Evolutionary conservation across 1,140 invertebrate genomes (phyloP), one percentile per base, ranked within the genome.

Genomic region (Sogatella furcifera): DNA sequence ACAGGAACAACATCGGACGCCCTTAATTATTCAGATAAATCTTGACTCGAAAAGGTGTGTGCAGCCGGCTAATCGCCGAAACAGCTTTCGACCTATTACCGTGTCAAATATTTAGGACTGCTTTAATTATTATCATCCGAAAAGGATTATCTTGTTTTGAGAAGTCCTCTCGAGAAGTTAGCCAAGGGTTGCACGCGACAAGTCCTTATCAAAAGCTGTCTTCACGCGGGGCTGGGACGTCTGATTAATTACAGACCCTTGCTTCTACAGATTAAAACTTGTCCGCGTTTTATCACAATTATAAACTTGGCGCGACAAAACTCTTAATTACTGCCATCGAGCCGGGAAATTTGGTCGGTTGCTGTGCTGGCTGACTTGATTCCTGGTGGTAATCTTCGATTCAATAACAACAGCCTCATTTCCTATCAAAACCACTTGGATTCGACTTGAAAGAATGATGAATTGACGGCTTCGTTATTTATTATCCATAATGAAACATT

Each of bases 81-180:
- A 49, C 34, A 10, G 34, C 34, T 6, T 49, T 22, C 15, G 46
- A 22, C 3, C 46, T 49, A 49, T 49, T 49, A 49, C 15, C 46
- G 46, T 49, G 46, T 49, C 46, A 49, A 49, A 49, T 49, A 49
- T 49, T 49, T 49, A 49, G 46, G 21, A 49, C 46, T 10, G 46
- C 46, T 49, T 49, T 49, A 49, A 49, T 49, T 15, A 31, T 31
- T 31, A 38, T 38, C 34, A 49, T 49, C 46, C 46, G 14, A 49
- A 49, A 22, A 49, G 46, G 46, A 22, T 49, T 49, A 49, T 49
- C 46, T 49, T 49, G 15, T 38, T 38, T 38, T 38, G 34, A 13
- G 34, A 38, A 28, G 24, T 2, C 24, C 24, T 28, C 24, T 28
- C 24, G 6, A 28, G 24, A 28, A 28, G 24, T 28, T 28, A 28